phyloP scores from a whole-genome alignment of 2,113 vertebrate species.

The Hydrochoerus hydrochaeris region DNA sequence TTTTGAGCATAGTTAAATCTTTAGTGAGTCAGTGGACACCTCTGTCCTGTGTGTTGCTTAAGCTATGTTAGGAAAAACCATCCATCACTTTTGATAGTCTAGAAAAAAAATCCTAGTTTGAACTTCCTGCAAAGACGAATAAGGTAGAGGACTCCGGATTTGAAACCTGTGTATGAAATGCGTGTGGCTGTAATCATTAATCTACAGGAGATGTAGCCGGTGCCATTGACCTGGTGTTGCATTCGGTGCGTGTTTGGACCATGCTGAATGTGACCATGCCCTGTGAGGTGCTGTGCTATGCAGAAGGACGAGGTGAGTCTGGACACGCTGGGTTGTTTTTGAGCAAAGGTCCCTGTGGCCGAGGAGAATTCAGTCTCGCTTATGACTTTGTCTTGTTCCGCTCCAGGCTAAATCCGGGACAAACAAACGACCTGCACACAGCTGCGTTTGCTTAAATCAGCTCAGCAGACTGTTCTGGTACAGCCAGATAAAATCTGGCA shows the following conservation, averaged over 20 bases:
- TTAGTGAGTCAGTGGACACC: neutral
- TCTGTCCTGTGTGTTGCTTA: neutral
- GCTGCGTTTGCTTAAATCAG: constrained; percentile 66
- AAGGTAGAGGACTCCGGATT: constrained; percentile 21
- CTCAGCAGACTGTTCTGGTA: constrained; percentile 38
- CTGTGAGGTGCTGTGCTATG: neutral
- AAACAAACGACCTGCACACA: constrained; percentile 69
- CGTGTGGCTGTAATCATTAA: neutral
- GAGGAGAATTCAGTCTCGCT: neutral
- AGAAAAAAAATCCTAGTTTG: constrained; percentile 1
- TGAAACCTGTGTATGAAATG: neutral
- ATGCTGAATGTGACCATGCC: neutral
- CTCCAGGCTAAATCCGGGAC: constrained; percentile 60
- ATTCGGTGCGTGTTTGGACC: neutral
- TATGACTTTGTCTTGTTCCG: neutral
- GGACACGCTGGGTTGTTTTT: neutral
- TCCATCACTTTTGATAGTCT: neutral
- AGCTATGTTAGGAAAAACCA: neutral
- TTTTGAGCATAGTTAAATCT: neutral
- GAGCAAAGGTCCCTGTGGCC: neutral
- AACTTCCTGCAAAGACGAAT: constrained; percentile 1
- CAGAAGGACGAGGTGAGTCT: neutral
- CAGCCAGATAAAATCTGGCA: constrained; percentile 68
- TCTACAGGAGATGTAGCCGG: neutral
- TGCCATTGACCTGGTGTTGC: neutral